A percentile compares a stretch with the other conserved stretches of the same genome.
Evolutionary conservation across 2,797 vertebrate species (phyloP).

Genomic region (Hapalemur alaotrensis): DNA sequence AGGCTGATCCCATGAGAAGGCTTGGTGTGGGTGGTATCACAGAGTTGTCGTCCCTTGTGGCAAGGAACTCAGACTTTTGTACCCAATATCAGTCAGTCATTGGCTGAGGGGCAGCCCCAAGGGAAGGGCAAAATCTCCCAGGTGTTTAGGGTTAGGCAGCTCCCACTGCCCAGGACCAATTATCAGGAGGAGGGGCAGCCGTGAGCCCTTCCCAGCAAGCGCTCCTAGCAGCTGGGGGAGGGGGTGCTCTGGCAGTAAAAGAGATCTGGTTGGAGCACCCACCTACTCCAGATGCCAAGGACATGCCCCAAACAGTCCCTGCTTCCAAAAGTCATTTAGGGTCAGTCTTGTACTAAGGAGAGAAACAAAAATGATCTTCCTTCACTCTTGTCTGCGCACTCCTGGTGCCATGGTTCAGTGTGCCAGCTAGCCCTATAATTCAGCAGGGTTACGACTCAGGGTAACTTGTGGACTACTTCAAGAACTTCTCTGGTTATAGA

Average conservation of each 20-base stretch:
- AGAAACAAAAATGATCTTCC: neutral
- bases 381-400: neutral
- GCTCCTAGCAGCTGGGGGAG: neutral
- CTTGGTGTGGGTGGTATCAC: neutral
- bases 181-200: neutral
- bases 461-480: neutral
- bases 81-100: neutral
- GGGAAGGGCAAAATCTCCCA: neutral
- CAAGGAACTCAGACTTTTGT: neutral
- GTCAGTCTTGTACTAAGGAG: neutral
- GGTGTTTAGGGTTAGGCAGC: neutral
- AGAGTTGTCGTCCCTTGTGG: neutral
- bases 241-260: no score
- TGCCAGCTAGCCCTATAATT: neutral
- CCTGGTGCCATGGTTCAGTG: accelerated
- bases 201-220: neutral
- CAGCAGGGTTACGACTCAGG: neutral
- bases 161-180: neutral
- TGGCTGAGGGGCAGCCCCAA: neutral
- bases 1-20: neutral
- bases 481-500: neutral
- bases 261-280: no score
- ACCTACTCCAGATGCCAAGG: neutral
- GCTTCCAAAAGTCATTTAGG: neutral
- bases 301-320: neutral